Percentiles rank a stretch among this genome's conserved stretches.
phyloP scores from a whole-genome alignment of 1,140 invertebrate species.

The Philopotamus ludificatus region DNA sequence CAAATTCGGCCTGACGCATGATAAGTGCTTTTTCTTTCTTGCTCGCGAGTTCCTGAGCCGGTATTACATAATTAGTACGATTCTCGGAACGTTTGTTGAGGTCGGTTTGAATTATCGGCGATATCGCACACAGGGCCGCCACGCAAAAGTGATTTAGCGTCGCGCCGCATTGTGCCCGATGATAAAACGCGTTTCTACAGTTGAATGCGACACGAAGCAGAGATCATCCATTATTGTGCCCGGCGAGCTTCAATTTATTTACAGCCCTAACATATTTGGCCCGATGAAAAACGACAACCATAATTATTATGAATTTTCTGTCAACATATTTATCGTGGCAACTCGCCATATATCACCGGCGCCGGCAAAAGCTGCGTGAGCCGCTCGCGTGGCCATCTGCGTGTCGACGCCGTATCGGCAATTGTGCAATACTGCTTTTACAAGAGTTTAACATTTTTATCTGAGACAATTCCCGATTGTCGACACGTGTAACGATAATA shows the following conservation, averaged over 20 bases:
- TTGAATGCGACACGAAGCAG: not conserved
- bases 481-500: not conserved
- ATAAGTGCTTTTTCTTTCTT: no score
- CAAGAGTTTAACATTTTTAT: no score
- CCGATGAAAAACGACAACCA: not conserved
- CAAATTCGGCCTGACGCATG: no score
- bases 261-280: not conserved
- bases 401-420: no score
- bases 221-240: not conserved
- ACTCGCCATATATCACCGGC: not conserved
- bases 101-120: no score
- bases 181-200: slow-evolving; percentile 11
- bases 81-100: no score
- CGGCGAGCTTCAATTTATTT: not conserved
- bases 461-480: not conserved
- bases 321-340: slow-evolving; percentile 39
- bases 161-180: slow-evolving; percentile 2
- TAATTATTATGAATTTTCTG: slow-evolving; percentile 42
- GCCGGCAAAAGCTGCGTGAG: not conserved
- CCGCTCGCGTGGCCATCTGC: no score
- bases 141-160: slow-evolving; percentile 30
- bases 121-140: not conserved
- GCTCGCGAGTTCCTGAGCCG: no score
- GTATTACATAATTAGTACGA: no score
- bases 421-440: no score